These are phyloP conservation scores for Agrochola litura DNA, from an alignment of 2,888 invertebrate genomes.

Conservation along the genomic window DNA sequence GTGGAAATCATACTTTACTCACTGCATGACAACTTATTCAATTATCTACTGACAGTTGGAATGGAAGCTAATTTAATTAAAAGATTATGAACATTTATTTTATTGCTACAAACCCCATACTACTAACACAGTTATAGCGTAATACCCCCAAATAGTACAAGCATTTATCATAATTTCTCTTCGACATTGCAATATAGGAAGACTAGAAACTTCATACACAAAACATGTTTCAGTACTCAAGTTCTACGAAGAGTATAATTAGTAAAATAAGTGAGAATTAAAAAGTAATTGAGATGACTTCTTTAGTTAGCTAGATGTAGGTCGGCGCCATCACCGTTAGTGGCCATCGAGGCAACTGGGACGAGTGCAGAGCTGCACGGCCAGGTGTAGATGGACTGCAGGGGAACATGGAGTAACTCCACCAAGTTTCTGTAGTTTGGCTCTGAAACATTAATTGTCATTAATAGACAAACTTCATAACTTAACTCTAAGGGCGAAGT, in stretches of 20 bases:
- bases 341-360: conserved; percentile 64
- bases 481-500: too few relatives aligned
- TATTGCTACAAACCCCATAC: conserved; percentile 29
- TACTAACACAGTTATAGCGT: conserved; percentile 13
- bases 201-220: conserved; percentile 66
- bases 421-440: conserved; percentile 95
- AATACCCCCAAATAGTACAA: conserved; percentile 43
- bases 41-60: conserved; percentile 25
- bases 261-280: conserved; percentile 62
- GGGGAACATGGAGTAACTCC: conserved; percentile 96
- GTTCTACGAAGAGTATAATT: conserved; percentile 61
- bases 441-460: conserved; percentile 90
- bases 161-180: conserved; percentile 66
- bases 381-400: conserved; percentile 95
- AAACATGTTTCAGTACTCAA: conserved; percentile 60
- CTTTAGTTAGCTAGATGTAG: conserved; percentile 73
- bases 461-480: neutral
- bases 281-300: conserved; percentile 48
- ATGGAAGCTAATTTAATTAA: conserved; percentile 26
- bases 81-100: conserved; percentile 22
- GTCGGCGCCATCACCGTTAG: conserved; percentile 81
- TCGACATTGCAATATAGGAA: conserved; percentile 67
- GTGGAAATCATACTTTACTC: neutral
- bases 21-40: conserved; percentile 14
- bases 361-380: conserved; percentile 75